Percentiles rank a stretch among this genome's conserved stretches.
These are phyloP conservation scores for Ennomos quercinarius DNA, from an alignment of 2,888 invertebrate genomes.

Conservation along the genomic window DNA sequence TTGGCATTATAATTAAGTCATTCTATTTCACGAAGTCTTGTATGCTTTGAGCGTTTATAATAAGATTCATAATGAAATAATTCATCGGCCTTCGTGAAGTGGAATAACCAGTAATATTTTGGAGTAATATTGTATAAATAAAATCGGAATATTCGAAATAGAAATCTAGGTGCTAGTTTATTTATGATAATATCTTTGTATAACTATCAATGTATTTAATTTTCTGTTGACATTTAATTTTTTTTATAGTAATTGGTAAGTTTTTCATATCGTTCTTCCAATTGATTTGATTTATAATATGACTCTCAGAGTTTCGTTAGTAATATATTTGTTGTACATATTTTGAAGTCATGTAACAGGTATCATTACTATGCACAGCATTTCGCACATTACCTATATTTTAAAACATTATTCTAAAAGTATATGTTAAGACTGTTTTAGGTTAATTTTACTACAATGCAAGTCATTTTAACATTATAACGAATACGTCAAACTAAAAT, in stretches of 20 bases:
- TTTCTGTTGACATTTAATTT: slow-evolving; percentile 27
- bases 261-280: slow-evolving; percentile 39
- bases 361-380: slow-evolving; percentile 62
- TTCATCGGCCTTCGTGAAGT: too few species aligned
- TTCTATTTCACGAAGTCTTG: too few species aligned
- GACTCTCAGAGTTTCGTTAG: slow-evolving; percentile 49
- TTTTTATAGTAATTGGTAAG: slow-evolving; percentile 32
- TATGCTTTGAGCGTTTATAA: too few species aligned
- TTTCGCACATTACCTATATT: slow-evolving; percentile 59
- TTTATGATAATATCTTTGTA: slow-evolving; percentile 62
- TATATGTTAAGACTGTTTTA: slow-evolving; percentile 71
- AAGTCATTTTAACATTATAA: slow-evolving; percentile 48
- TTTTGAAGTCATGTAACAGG: slow-evolving; percentile 40
- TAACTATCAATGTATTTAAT: slow-evolving; percentile 44
- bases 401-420: slow-evolving; percentile 54
- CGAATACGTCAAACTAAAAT: slow-evolving; percentile 36
- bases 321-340: slow-evolving; percentile 44
- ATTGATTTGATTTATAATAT: slow-evolving; percentile 47
- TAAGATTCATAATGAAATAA: too few species aligned
- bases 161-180: slow-evolving; percentile 71
- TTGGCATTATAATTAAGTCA: slow-evolving; percentile 29
- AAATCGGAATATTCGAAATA: slow-evolving; percentile 27
- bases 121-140: slow-evolving; percentile 30
- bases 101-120: slow-evolving; percentile 44
- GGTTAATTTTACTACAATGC: slow-evolving; percentile 63